These are phyloP conservation scores for Thryonomys swinderianus DNA, from an alignment of 2,113 vertebrate species.

Conservation along the genomic window DNA sequence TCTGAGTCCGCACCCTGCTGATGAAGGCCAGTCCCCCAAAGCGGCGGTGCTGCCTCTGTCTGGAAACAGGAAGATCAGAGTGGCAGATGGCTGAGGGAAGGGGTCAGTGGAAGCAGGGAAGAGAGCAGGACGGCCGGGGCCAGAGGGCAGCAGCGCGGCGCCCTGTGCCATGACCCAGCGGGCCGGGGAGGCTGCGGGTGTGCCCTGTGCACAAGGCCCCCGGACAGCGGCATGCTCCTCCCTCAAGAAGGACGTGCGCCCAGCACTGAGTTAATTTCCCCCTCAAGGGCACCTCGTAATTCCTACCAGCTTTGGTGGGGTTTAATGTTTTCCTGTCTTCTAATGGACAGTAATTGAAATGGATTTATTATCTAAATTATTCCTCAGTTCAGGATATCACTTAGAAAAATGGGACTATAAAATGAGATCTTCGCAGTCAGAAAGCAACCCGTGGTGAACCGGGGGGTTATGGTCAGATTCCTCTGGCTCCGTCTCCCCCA, in stretches of 20 bases:
- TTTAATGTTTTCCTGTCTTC: conserved; percentile 90
- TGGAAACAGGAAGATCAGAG: neutral
- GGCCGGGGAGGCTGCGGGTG: fast-evolving
- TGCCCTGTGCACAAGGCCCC: fast-evolving
- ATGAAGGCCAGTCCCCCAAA: too few species aligned
- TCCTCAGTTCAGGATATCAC: conserved; percentile 90
- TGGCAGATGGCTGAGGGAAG: neutral
- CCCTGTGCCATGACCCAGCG: fast-evolving
- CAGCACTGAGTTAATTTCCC: conserved; percentile 82
- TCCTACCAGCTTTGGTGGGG: conserved; percentile 84
- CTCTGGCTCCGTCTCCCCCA: neutral
- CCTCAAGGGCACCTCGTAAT: conserved; percentile 84
- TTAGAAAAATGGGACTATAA: conserved; percentile 93
- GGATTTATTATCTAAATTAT: conserved; percentile 92
- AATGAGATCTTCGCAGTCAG: conserved; percentile 83
- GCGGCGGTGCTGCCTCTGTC: neutral
- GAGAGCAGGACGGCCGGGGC: neutral
- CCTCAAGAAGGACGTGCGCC: neutral
- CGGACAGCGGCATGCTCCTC: neutral
- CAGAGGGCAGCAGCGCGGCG: neutral
- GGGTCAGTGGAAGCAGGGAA: too few species aligned
- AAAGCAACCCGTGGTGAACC: conserved; percentile 79
- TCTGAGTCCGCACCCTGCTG: neutral
- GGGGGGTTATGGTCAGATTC: conserved; percentile 43
- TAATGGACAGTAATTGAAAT: conserved; percentile 97